Evolutionary conservation across 2,888 invertebrate species (phyloP), one percentile per base, ranked within the genome.

Genomic region (Synergus japonicus): DNA sequence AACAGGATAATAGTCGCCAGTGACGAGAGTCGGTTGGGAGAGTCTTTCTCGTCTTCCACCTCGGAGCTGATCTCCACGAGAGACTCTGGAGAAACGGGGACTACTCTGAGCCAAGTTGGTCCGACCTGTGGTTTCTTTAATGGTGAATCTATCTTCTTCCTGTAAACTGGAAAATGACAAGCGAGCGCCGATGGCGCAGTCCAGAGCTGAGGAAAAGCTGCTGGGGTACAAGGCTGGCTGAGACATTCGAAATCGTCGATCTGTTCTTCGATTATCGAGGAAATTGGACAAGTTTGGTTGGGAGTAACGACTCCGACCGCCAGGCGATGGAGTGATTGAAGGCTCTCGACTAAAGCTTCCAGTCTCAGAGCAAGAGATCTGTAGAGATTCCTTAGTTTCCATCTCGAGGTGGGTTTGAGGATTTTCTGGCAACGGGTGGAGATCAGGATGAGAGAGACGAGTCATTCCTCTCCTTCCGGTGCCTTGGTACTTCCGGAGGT

Each of bases 241-340:
- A 0, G 91, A 91, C 90, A 91, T 90, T 54, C 91, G 83, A 22
- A 88, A 88, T 12, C 91, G 85, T 41, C 89, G 87, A 63, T 91
- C 91, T 0, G 84, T 81, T 4, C 90, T 85, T 22, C 90, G 88
- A 66, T 86, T 84, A 13, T 87, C 87, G 77, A 90, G 81, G 5
- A 90, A 85, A 3, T 89, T 91, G 3, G 91, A 88, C 12, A 91
- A 83, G 79, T 91, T 91, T 13, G 91, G 91, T 77, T 91, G 91
- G 0, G 91, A 91, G 60, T 90, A 90, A 66, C 91, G 89, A 43
- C 91, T 86, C 76, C 91, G 91, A 76, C 89, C 90, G 10, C 90
- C 90, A 0, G 90, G 90, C 4, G 91, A 90, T 49, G 90, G 91
- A 65, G 77, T 46, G 1, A 82, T 82, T 2, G 83, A 83, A 22